Base-by-base conservation (phyloP, 2,888 invertebrate species). In the Sinodicranocentrus sp. region DNA sequence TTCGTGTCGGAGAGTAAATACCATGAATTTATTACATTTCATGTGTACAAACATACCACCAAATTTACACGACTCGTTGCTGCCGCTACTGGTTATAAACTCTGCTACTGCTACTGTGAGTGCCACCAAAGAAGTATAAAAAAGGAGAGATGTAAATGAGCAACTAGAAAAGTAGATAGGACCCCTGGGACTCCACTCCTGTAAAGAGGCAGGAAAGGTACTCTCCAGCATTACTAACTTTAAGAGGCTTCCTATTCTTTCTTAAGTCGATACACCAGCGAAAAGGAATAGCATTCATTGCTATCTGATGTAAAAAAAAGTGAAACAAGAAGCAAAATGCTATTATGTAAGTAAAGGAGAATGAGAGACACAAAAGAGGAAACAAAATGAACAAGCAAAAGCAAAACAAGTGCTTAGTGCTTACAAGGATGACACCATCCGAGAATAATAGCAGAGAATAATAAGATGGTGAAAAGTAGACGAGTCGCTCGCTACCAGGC, bases 141-240 rank as follows among this genome's bases (percentile, higher is more conserved):
- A 39, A 39, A 39, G 13, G 13, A 33, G 48, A 19, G 5, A 70
- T 71, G 78, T 21, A 78, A 78, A 71, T 71, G 78, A 78, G 39
- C 70, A 59, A 2, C 70, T n/a, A 67, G 3, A 54, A 65, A 19
- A 44, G 23, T 28, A 61, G 17, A 67, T 63, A 44, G 78, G 63
- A 71, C 78, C 78, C 78, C 48, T 21, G 70, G 78, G 77, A 77
- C 13, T 15, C 43, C 65, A 19, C 44, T 57, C 23, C 21, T n/a
- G n/a, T 23, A 21, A n/a, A 39, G 21, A 61, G n/a, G 6, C n/a
- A 10, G 3, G 17, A 65, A 65, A 65, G 21, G 21, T 21, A 19
- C 43, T 15, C 57, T 28, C 61, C 65, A 26, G 19, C 39, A 65
- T 8, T 8, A n/a, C n/a, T n/a, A n/a, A n/a, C n/a, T n/a, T n/a